phyloP scores from a whole-genome alignment of 2,888 invertebrate genomes.

The Oxytorus armatus region DNA sequence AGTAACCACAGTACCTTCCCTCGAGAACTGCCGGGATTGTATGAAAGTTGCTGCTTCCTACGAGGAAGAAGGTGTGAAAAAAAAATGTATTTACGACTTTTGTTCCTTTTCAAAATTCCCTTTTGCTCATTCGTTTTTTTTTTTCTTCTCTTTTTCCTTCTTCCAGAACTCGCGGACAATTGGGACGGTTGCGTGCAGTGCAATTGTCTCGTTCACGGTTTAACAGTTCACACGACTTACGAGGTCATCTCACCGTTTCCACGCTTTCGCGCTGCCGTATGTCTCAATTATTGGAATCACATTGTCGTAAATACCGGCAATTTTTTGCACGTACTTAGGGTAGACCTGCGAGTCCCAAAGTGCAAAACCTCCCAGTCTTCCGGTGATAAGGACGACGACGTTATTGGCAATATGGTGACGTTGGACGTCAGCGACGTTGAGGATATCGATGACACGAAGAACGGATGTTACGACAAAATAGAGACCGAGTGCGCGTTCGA shows the following conservation, averaged over 20 bases:
- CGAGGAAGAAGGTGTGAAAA: constrained; percentile 84
- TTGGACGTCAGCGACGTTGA: constrained; percentile 80
- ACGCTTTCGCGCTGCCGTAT: constrained; percentile 89
- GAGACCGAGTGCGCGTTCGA: constrained; percentile 75
- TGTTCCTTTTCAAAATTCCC: no score
- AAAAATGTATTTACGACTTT: no score
- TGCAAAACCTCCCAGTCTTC: constrained; percentile 73
- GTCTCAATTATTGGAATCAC: constrained; percentile 89
- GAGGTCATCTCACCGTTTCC: constrained; percentile 95
- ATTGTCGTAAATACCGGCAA: constrained; percentile 94
- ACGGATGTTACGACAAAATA: constrained; percentile 79
- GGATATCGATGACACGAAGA: constrained; percentile 78
- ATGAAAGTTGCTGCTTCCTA: constrained; percentile 85
- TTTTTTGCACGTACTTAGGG: constrained; percentile 91
- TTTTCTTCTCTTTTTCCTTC: no score
- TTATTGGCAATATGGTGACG: constrained; percentile 77
- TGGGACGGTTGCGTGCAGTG: constrained; percentile 88
- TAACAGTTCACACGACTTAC: constrained; percentile 96
- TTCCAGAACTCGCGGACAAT: constrained; percentile 85
- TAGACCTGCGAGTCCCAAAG: constrained; percentile 85
- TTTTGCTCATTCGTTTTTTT: no score
- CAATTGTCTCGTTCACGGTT: constrained; percentile 94
- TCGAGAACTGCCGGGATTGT: constrained; percentile 88
- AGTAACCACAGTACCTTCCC: constrained; percentile 88
- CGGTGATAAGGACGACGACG: constrained; percentile 81